phyloP scores from a whole-genome alignment of 2,797 vertebrate genomes.

The Pangasius djambal region DNA sequence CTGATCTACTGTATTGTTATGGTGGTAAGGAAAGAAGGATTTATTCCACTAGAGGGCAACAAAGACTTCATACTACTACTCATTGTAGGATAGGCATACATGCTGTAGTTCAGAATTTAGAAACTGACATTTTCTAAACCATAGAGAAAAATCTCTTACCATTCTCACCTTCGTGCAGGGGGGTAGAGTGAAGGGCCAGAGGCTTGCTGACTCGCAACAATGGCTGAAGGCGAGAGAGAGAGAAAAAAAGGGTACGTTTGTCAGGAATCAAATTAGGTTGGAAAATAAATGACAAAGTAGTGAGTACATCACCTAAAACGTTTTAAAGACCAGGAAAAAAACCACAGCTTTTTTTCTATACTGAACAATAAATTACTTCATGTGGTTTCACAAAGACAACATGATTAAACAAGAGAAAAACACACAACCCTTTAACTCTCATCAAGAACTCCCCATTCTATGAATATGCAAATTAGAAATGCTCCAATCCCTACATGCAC shows the following conservation, averaged over 20 bases:
- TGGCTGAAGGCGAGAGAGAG: slow-evolving; percentile 91
- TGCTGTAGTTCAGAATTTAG: background rate
- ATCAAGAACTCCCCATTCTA: background rate
- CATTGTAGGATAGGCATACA: background rate
- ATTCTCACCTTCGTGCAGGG: slow-evolving; percentile 92
- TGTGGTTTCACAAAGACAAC: background rate
- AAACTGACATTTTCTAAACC: background rate
- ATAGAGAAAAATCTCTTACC: slow-evolving; percentile 77
- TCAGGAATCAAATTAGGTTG: background rate
- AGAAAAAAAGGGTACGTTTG: background rate
- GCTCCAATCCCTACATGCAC: background rate
- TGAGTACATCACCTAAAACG: background rate
- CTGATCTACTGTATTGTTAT: background rate
- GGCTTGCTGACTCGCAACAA: slow-evolving; percentile 92
- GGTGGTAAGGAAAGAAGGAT: background rate
- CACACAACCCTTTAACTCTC: too few species aligned
- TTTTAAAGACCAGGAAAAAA: background rate
- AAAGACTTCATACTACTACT: slow-evolving; percentile 34
- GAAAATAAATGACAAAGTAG: background rate
- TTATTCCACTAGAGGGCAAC: slow-evolving; percentile 69
- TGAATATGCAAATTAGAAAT: background rate
- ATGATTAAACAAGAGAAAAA: background rate
- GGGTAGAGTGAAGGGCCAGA: slow-evolving; percentile 85
- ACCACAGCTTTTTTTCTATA: background rate
- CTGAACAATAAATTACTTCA: too few species aligned